A percentile compares a stretch with the other conserved stretches of the same genome.
Evolutionary conservation across 2,888 invertebrate genomes (phyloP).

Genomic region (Melolontha melolontha): DNA sequence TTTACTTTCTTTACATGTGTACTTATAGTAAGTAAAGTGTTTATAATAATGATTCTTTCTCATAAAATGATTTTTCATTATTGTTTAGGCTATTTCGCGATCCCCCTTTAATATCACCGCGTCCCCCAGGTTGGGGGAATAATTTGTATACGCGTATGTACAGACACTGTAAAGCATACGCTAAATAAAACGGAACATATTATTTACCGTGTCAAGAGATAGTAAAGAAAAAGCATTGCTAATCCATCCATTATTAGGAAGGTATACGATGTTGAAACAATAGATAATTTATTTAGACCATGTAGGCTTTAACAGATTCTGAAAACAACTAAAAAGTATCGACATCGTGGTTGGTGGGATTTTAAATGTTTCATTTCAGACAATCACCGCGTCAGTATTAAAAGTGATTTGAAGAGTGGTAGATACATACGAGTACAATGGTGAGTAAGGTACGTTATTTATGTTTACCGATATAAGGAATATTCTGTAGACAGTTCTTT

Average conservation of each 20-base stretch:
- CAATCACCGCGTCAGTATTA: constrained; percentile 5
- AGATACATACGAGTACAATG: constrained; percentile 8
- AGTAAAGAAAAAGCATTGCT: too few relatives aligned
- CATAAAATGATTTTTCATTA: too few relatives aligned
- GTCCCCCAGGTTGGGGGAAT: too few relatives aligned
- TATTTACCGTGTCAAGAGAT: too few relatives aligned
- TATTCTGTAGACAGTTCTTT: background rate
- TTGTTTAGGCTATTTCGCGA: too few relatives aligned
- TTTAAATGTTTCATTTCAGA: constrained; percentile 14
- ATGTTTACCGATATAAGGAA: background rate
- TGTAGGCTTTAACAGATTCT: background rate
- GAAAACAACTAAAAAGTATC: background rate
- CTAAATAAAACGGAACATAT: too few relatives aligned
- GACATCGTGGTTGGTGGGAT: constrained; percentile 8
- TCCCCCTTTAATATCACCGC: too few relatives aligned
- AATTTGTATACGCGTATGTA: too few relatives aligned
- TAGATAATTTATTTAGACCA: constrained; percentile 4
- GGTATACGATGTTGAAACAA: background rate
- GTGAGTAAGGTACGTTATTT: constrained; percentile 3
- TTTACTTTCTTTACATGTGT: too few relatives aligned
- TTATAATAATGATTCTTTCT: too few relatives aligned
- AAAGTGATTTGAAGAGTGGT: constrained; percentile 15
- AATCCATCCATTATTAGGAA: background rate
- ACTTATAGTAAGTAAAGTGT: too few relatives aligned
- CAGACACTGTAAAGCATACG: too few relatives aligned